Evolutionary conservation across 2,113 vertebrate genomes (phyloP).

Genomic region (Numida meleagris): DNA sequence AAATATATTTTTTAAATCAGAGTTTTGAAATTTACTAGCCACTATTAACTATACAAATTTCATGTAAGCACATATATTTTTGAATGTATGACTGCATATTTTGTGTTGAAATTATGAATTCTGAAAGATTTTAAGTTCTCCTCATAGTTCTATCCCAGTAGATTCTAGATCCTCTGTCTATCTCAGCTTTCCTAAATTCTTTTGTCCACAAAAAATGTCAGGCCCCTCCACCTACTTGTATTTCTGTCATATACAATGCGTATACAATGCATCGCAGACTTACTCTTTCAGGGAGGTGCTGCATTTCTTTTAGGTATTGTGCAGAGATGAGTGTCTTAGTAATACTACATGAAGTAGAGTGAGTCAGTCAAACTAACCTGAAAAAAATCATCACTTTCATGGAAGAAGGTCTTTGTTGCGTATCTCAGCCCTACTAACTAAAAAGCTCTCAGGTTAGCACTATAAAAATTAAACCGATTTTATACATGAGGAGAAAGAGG

Average conservation of each 20-base stretch:
- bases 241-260: too few relatives aligned
- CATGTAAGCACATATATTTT: background rate
- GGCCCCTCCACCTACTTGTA: background rate
- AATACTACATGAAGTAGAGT: background rate
- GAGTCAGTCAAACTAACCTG: background rate
- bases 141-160: background rate
- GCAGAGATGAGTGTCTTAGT: background rate
- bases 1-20: background rate
- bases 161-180: background rate
- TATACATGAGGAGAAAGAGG: background rate
- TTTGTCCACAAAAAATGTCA: background rate
- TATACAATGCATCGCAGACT: background rate
- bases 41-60: background rate
- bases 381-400: background rate
- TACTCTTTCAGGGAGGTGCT: background rate
- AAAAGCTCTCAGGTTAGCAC: background rate
- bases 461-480: background rate
- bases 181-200: background rate
- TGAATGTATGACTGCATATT: background rate
- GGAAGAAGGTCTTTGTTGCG: background rate
- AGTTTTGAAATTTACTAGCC: background rate
- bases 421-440: background rate
- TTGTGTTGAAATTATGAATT: background rate
- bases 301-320: background rate
- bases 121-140: background rate